Evolutionary conservation across 1,140 invertebrate species (phyloP), one percentile per base, ranked within the genome.

Genomic region (Zaprionus gabonicus): DNA sequence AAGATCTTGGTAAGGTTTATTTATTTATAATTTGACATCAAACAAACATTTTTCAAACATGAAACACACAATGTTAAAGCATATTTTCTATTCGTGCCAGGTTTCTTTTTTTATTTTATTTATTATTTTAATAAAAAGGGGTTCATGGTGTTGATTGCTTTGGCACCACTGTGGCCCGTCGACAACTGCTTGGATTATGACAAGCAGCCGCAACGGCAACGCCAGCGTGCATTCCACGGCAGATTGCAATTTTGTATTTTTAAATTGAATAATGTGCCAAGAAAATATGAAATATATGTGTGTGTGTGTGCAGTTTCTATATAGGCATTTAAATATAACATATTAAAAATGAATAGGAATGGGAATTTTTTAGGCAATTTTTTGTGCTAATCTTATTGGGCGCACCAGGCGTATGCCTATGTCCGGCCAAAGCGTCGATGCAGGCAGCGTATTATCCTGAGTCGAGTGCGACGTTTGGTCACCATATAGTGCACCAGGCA

Each of bases 231-330:
- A 88, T 88, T 88, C 85, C 85, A 90, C 85, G 81, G 70, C 71
- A 67, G 74, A 90, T 79, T 81, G 82, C 78, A 91, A 84, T 80
- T 79, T 74, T 67, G 84, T 87, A 91, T 91, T 91, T 91, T 87
- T 91, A 91, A 91, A 87, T 87, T 75, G 76, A 87, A 91, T 91
- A 82, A 82, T 91, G 88, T 91, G 88, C 88, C 88, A 91, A 91
- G 80, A 91, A 87, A 80, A 82, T 72, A 71, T 72, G 59, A 78
- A 80, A 80, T 55, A 74, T 44, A 64, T 75, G 73, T n/a, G 36
- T 71, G 64, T 75, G 36, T 71, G 64, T 67, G 71, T 51, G 72
- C 25, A 20, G 20, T 15, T 20, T 28, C 55, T 84, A 70, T 15
- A 63, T 66, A 53, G 65, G 53, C 38, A 74, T 44, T n/a, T 17